Conservation (phyloP, 2,888 invertebrate genomes). For the Cryptophagus acutangulus region DNA sequence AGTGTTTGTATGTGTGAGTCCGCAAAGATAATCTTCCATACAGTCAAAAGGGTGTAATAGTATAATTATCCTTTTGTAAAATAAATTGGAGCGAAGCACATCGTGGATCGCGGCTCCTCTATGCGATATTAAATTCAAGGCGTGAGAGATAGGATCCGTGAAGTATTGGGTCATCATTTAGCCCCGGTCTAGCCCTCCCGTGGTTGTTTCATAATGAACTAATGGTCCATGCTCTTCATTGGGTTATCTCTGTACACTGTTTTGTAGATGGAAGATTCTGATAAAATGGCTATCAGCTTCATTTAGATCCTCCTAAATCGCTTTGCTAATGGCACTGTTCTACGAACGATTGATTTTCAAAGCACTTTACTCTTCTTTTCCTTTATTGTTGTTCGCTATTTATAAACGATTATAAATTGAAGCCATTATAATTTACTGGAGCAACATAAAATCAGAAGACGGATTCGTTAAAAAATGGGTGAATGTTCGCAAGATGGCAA, state of each 20-base stretch:
- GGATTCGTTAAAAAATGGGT: too few relatives aligned
- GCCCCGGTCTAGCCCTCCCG: too few relatives aligned
- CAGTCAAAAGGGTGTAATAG: slow-evolving; percentile 23
- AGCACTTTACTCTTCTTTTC: too few relatives aligned
- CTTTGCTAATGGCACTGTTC: slow-evolving; percentile 21
- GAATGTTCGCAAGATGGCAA: too few relatives aligned
- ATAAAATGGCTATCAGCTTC: slow-evolving; percentile 27
- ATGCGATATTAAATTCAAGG: slow-evolving; percentile 24
- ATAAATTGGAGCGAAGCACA: slow-evolving; percentile 24
- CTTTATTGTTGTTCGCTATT: too few relatives aligned
- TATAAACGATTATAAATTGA: too few relatives aligned
- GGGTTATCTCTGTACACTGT: slow-evolving; percentile 18
- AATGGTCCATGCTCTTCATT: slow-evolving; percentile 22
- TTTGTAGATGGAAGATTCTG: slow-evolving; percentile 21
- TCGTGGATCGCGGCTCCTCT: slow-evolving; percentile 23
- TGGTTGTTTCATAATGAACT: slow-evolving; percentile 29
- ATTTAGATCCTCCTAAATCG: slow-evolving; percentile 26
- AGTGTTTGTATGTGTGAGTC: slow-evolving; percentile 5
- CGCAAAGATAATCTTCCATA: slow-evolving; percentile 21
- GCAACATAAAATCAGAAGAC: too few relatives aligned
- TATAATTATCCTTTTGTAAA: slow-evolving; percentile 28
- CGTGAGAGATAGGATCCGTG: slow-evolving; percentile 30
- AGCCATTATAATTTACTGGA: too few relatives aligned
- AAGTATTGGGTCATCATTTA: slow-evolving; percentile 34
- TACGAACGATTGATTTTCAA: slow-evolving; percentile 26